Evolutionary conservation across 1,140 invertebrate species (phyloP).

Genomic region (Drosophila ohnishii): DNA sequence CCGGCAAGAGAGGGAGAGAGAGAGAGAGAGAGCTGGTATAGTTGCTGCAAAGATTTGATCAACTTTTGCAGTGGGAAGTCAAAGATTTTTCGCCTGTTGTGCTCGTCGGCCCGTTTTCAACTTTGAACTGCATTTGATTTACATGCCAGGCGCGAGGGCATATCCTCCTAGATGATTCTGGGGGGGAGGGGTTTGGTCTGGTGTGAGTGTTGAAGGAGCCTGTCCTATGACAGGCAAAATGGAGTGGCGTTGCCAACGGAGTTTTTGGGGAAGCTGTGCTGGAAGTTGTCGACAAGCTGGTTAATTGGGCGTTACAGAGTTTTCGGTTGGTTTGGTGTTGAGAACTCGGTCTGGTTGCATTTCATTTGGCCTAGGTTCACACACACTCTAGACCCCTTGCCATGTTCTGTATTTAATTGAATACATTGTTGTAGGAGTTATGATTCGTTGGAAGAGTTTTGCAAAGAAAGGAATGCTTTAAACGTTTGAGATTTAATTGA

Average conservation of each 20-base stretch:
- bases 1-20: background rate
- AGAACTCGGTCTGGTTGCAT: constrained; percentile 13
- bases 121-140: constrained; percentile 75
- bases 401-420: constrained; percentile 11
- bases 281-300: constrained; percentile 65
- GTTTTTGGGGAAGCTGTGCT: constrained; percentile 18
- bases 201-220: background rate
- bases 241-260: constrained; percentile 2
- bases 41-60: constrained; percentile 61
- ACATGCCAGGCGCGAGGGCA: constrained; percentile 49
- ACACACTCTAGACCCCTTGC: too few relatives aligned
- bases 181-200: too few relatives aligned
- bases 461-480: background rate
- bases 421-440: constrained; percentile 15
- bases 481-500: background rate
- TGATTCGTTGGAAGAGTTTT: background rate
- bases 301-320: constrained; percentile 67
- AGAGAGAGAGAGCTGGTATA: background rate
- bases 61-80: constrained; percentile 60
- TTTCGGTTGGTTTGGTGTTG: constrained; percentile 40
- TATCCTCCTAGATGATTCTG: constrained; percentile 19
- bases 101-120: constrained; percentile 60
- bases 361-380: constrained; percentile 7
- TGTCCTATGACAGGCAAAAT: background rate
- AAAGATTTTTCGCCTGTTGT: constrained; percentile 61